phyloP scores from a whole-genome alignment of 2,113 vertebrate species.

The Phrynosoma platyrhinos region DNA sequence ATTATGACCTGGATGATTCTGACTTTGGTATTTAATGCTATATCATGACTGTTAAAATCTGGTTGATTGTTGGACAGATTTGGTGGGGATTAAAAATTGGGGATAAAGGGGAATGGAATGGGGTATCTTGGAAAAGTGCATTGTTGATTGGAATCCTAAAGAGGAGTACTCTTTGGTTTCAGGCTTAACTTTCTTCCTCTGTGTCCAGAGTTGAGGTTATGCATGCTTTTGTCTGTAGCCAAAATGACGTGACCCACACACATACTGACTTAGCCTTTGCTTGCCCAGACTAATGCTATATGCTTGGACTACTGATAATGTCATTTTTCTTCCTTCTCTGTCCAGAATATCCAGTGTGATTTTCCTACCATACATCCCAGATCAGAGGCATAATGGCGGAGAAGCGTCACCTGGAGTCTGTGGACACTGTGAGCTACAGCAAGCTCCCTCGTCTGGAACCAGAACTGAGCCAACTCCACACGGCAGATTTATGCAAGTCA shows the following conservation, averaged over 20 bases:
- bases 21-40: no score
- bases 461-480: slow-evolving; percentile 13
- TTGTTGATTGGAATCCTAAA: no score
- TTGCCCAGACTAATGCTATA: background rate
- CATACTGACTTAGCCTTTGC: background rate
- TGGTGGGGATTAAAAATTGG: no score
- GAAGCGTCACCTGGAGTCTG: slow-evolving; percentile 72
- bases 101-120: no score
- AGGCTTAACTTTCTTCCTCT: no score
- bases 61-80: no score
- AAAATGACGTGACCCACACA: background rate
- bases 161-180: no score
- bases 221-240: background rate
- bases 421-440: slow-evolving; percentile 72
- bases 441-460: slow-evolving; percentile 82
- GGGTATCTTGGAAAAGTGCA: no score
- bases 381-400: slow-evolving; percentile 75
- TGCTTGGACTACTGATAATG: accelerated
- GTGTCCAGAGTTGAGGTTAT: no score
- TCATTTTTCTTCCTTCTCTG: accelerated
- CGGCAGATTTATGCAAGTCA: slow-evolving; percentile 65
- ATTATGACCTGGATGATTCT: no score
- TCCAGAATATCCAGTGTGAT: slow-evolving; percentile 34
- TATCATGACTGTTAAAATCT: no score
- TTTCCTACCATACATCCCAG: accelerated